Conservation (phyloP, 2,888 invertebrate genomes). For the Caenorhabditis zanzibari region DNA sequence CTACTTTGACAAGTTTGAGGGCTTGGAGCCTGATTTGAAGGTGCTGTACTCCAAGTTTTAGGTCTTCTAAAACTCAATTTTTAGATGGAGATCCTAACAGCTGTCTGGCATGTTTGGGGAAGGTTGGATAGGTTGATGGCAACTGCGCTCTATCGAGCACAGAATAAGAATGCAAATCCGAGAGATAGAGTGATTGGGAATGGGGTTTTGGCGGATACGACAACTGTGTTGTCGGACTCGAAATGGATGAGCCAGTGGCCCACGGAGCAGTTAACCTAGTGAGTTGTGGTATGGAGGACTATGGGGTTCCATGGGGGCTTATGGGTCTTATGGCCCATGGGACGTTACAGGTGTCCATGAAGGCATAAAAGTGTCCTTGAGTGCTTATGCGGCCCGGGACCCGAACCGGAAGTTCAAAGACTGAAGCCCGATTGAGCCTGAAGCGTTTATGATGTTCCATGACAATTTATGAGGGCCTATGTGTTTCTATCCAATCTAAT, state of each 20-base stretch:
- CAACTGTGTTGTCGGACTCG: not conserved
- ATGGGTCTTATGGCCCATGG: no score
- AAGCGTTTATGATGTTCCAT: no score
- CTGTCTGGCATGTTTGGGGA: slow-evolving; percentile 57
- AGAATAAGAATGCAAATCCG: slow-evolving; percentile 11
- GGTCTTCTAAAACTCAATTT: not conserved
- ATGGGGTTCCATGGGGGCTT: no score
- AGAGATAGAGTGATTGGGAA: slow-evolving; percentile 29
- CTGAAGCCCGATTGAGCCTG: no score
- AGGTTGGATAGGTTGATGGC: slow-evolving; percentile 53
- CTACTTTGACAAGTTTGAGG: slow-evolving; percentile 52
- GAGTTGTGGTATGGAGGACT: not conserved
- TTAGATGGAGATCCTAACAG: slow-evolving; percentile 51
- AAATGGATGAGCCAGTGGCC: slow-evolving; percentile 38
- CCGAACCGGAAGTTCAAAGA: no score
- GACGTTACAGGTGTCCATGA: no score
- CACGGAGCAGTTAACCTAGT: slow-evolving; percentile 34
- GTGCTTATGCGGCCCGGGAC: no score
- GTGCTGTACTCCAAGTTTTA: not conserved
- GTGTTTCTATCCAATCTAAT: no score
- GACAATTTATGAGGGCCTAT: no score
- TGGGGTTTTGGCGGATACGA: slow-evolving; percentile 31
- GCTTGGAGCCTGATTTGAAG: slow-evolving; percentile 52
- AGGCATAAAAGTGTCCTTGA: no score
- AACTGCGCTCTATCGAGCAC: slow-evolving; percentile 38